phyloP scores from a whole-genome alignment of 2,797 vertebrate genomes.

The Gymnopithys bicolor region DNA sequence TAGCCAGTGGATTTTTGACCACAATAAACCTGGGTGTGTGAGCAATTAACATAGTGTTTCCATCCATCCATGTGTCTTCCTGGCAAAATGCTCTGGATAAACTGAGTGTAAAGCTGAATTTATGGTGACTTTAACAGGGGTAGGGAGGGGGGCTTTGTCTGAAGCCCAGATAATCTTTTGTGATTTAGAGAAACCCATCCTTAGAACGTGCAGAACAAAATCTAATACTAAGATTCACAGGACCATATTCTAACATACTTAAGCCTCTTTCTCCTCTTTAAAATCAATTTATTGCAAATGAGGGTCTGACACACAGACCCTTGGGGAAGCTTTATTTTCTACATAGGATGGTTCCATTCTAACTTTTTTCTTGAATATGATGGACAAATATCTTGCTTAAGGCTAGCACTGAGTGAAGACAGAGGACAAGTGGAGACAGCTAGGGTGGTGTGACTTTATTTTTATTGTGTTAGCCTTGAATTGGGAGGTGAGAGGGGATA shows the following conservation, averaged over 20 bases:
- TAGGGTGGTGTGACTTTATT: conserved; percentile 12
- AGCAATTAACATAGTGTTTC: conserved; percentile 49
- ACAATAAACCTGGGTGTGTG: conserved; percentile 47
- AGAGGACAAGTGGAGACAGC: not conserved
- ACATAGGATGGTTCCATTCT: not conserved
- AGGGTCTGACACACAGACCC: not conserved
- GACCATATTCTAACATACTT: not conserved
- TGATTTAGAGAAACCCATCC: not conserved
- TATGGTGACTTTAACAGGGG: not conserved
- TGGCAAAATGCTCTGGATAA: not conserved
- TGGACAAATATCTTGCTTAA: not conserved
- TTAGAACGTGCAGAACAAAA: not conserved
- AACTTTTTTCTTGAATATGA: not conserved
- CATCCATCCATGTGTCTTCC: conserved; percentile 10
- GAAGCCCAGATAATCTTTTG: not conserved
- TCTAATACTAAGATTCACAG: not conserved
- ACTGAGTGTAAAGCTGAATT: conserved; percentile 18
- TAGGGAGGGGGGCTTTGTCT: not conserved
- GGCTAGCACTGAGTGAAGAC: conserved; percentile 1
- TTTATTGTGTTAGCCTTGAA: conserved; percentile 4
- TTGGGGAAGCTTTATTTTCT: not conserved
- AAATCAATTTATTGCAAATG: not conserved
- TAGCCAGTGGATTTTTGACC: not conserved
- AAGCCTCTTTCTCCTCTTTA: not conserved
- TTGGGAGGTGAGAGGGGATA: not conserved